Evolutionary conservation across 2,888 invertebrate species (phyloP).

Genomic region (Dryadula phaetusa): DNA sequence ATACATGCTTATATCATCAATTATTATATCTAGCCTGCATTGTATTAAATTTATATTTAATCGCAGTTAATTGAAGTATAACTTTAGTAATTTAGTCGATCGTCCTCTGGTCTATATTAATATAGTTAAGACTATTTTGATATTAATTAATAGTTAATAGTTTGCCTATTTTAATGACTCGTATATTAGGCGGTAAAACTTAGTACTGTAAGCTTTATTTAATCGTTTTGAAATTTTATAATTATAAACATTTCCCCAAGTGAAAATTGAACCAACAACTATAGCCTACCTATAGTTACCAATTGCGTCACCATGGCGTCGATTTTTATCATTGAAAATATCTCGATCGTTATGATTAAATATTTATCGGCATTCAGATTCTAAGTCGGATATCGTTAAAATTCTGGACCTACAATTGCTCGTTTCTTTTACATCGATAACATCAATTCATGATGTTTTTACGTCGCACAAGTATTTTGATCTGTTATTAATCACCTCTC

Average conservation of each 20-base stretch:
- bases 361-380: conserved; percentile 32
- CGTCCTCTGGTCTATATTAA: too few relatives aligned
- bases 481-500: conserved; percentile 56
- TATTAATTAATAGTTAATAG: too few relatives aligned
- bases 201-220: too few relatives aligned
- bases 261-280: background rate
- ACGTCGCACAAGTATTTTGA: conserved; percentile 44
- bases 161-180: too few relatives aligned
- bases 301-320: background rate
- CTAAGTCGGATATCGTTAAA: conserved; percentile 34
- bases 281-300: background rate
- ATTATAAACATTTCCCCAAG: background rate
- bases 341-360: conserved; percentile 20
- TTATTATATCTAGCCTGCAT: background rate
- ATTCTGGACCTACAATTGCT: conserved; percentile 36
- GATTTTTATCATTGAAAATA: background rate
- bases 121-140: too few relatives aligned
- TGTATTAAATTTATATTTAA: too few relatives aligned
- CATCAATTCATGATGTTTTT: conserved; percentile 50
- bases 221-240: too few relatives aligned
- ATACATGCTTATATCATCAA: background rate
- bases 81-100: too few relatives aligned
- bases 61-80: too few relatives aligned
- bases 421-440: conserved; percentile 46
- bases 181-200: too few relatives aligned